Evolutionary conservation across 2,113 vertebrate genomes (phyloP).

Genomic region (Mystacornis crossleyi): DNA sequence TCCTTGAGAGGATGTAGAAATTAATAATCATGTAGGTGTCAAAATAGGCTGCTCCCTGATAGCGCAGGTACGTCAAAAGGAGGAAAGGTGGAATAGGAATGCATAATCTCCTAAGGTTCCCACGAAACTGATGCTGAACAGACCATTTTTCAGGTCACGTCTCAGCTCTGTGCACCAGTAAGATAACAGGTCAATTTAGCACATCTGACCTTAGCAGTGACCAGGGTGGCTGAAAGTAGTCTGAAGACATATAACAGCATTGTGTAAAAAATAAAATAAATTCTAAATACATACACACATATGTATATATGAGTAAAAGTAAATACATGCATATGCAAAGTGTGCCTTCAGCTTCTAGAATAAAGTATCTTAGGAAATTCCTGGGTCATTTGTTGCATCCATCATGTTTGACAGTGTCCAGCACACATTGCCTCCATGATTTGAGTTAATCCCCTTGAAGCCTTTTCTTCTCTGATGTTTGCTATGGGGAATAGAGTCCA

Average conservation of each 20-base stretch:
- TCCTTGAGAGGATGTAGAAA: not conserved
- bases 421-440: not conserved
- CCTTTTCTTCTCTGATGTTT: not conserved
- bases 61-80: not conserved
- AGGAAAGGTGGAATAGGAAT: not conserved
- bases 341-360: not conserved
- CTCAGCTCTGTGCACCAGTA: not conserved
- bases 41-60: not conserved
- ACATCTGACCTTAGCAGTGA: not conserved
- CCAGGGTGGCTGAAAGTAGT: not conserved
- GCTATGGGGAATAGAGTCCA: not conserved
- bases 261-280: not conserved
- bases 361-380: not conserved
- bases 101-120: not conserved
- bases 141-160: not conserved
- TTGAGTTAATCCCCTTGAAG: not conserved
- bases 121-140: not conserved
- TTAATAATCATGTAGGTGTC: not conserved
- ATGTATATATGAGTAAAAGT: not conserved
- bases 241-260: not conserved
- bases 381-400: not conserved
- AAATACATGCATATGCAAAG: not conserved
- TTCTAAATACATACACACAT: not conserved
- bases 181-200: not conserved
- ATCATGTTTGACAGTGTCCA: not conserved